phyloP scores from a whole-genome alignment of 2,113 vertebrate species.

The Coregonus clupeaformis region DNA sequence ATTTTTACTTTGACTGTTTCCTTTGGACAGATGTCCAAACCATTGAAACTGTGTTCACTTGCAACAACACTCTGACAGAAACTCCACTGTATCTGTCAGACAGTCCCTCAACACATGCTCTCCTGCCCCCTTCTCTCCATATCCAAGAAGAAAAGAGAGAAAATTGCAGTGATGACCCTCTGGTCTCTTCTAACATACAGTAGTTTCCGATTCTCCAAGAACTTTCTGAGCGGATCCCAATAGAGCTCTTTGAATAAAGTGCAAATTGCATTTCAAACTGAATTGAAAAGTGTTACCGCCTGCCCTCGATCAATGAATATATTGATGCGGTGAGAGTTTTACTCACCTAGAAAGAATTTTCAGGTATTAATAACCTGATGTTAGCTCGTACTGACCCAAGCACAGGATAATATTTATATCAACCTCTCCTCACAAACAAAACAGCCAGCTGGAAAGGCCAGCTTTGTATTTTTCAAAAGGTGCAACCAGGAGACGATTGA shows the following conservation, averaged over 20 bases:
- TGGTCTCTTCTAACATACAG: conserved; percentile 11
- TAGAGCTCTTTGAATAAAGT: no score
- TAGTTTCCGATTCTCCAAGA: not conserved
- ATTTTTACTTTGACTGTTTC: not conserved
- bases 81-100: not conserved
- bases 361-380: not conserved
- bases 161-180: not conserved
- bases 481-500: no score
- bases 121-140: not conserved
- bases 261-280: not conserved
- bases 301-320: not conserved
- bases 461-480: not conserved
- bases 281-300: not conserved
- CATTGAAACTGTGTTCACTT: not conserved
- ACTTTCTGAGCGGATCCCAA: conserved; percentile 1
- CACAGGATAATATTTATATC: no score
- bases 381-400: not conserved
- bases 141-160: not conserved
- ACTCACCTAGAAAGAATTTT: not conserved
- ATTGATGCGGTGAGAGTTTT: not conserved
- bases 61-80: not conserved
- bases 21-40: not conserved
- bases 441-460: not conserved
- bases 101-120: not conserved
- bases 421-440: no score